A percentile compares a stretch with the other conserved stretches of the same genome.
Conservation (phyloP, 2,888 invertebrate species). For the Agapostemon virescens region DNA sequence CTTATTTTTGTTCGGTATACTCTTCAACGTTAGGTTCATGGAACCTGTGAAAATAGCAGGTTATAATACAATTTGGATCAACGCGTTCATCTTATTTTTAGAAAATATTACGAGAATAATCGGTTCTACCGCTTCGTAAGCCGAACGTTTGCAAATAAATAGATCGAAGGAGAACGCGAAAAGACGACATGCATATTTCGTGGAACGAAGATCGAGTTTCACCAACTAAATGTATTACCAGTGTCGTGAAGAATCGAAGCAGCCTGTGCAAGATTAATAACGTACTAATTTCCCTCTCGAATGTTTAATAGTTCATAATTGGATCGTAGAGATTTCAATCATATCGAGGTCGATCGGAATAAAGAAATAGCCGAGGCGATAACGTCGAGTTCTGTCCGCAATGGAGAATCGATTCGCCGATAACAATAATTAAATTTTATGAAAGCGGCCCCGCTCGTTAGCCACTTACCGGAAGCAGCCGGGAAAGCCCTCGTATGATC, state of each 20-base stretch:
- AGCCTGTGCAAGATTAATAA: constrained; percentile 1
- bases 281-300: constrained; percentile 6
- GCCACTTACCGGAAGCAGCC: constrained; percentile 15
- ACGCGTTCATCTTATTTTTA: too few relatives aligned
- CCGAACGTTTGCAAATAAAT: neutral
- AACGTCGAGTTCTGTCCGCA: constrained; percentile 5
- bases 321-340: constrained; percentile 4
- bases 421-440: constrained; percentile 19
- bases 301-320: constrained; percentile 6
- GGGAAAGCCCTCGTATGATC: constrained; percentile 15
- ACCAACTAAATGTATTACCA: too few relatives aligned
- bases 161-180: neutral
- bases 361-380: constrained; percentile 6
- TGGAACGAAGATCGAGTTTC: neutral
- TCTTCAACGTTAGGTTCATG: too few relatives aligned
- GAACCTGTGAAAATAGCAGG: too few relatives aligned
- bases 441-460: constrained; percentile 6
- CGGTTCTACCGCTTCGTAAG: too few relatives aligned
- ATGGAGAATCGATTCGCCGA: constrained; percentile 19
- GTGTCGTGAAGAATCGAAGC: neutral
- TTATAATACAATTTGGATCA: too few relatives aligned
- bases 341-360: neutral
- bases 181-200: neutral
- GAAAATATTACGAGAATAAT: too few relatives aligned
- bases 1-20: too few relatives aligned